These are phyloP conservation scores for Apeira syringaria DNA, from an alignment of 2,888 invertebrate genomes.

Conservation along the genomic window DNA sequence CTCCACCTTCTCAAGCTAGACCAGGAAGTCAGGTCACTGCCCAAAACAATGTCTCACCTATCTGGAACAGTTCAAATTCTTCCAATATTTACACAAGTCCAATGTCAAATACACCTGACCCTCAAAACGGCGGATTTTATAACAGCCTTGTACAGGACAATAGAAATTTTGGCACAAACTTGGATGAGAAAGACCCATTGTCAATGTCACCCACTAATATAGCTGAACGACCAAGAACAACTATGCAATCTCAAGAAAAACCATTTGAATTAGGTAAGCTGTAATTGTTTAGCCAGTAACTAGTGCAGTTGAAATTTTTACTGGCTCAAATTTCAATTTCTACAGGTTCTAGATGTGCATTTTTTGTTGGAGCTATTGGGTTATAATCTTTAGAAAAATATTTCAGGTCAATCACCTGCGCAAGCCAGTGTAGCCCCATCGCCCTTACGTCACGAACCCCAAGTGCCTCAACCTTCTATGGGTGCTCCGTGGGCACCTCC, in stretches of 20 bases:
- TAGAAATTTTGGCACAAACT: constrained; percentile 65
- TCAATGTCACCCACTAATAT: constrained; percentile 71
- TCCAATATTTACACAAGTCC: constrained; percentile 68
- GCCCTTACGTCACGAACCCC: constrained; percentile 76
- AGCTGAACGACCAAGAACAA: constrained; percentile 60
- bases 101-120: constrained; percentile 61
- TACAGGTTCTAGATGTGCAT: background rate
- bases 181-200: constrained; percentile 76
- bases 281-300: too few relatives aligned
- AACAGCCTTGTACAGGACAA: constrained; percentile 70
- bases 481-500: constrained; percentile 65
- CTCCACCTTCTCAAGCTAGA: constrained; percentile 81
- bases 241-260: constrained; percentile 66
- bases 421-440: constrained; percentile 86
- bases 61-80: constrained; percentile 72
- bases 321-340: too few relatives aligned
- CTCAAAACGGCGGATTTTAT: constrained; percentile 78
- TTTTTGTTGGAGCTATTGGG: background rate
- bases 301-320: too few relatives aligned
- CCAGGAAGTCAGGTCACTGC: constrained; percentile 72
- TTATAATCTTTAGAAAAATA: background rate
- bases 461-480: constrained; percentile 78
- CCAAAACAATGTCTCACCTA: constrained; percentile 73
- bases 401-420: constrained; percentile 82
- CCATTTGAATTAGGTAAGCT: constrained; percentile 67